phyloP scores from a whole-genome alignment of 2,888 invertebrate species.

The Lochmaea capreae region DNA sequence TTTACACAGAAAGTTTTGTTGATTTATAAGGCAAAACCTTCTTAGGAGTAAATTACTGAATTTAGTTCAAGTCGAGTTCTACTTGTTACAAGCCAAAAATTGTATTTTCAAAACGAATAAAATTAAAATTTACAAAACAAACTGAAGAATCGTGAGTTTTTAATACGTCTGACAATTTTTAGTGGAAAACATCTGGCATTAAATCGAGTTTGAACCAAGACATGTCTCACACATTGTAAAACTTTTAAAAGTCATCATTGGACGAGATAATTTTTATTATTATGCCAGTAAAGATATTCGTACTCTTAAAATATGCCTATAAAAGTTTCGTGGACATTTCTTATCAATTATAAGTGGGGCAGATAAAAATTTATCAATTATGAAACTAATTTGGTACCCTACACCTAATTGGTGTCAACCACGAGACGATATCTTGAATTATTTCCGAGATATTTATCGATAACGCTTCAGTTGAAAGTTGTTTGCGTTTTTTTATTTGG shows the following conservation, averaged over 20 bases:
- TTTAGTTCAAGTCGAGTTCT: neutral
- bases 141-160: too few relatives aligned
- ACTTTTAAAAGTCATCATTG: too few relatives aligned
- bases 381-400: neutral
- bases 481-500: conserved; percentile 27
- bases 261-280: too few relatives aligned
- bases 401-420: conserved; percentile 7
- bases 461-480: conserved; percentile 15
- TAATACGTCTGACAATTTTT: too few relatives aligned
- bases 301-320: neutral
- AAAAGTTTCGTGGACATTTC: neutral
- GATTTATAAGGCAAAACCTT: conserved; percentile 20
- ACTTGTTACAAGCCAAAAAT: neutral
- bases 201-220: too few relatives aligned
- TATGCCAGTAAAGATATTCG: too few relatives aligned
- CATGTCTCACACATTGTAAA: too few relatives aligned
- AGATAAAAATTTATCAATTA: conserved; percentile 18
- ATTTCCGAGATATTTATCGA: conserved; percentile 23
- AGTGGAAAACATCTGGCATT: neutral
- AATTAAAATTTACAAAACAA: conserved; percentile 1
- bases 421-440: conserved; percentile 13
- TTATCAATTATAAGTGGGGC: neutral
- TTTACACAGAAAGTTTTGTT: conserved; percentile 25
- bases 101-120: neutral
- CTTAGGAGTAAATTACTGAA: conserved; percentile 13